A percentile compares a stretch with the other conserved stretches of the same genome.
Conservation (phyloP, 1,140 invertebrate genomes). For the Apis mellifera region Amel_HAv3.1 CM009937.2:2318001-2318500, state of each 20-base stretch:
- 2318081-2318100: neutral
- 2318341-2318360: slow-evolving; percentile 25
- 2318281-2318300: slow-evolving; percentile 64
- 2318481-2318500: neutral
- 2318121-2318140: neutral
- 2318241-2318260: slow-evolving; percentile 39
- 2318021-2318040: neutral
- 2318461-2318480: neutral
- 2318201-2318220: slow-evolving; percentile 45
- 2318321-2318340: slow-evolving; percentile 31
- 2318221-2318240: slow-evolving; percentile 37
- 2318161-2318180: neutral
- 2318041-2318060: neutral
- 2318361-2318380: slow-evolving; percentile 1
- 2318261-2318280: slow-evolving; percentile 53
- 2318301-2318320: slow-evolving; percentile 51
- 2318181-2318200: neutral
- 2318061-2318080: neutral
- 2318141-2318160: slow-evolving; percentile 1
- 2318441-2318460: neutral
- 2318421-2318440: slow-evolving; percentile 23
- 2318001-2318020: too few species aligned
- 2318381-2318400: slow-evolving; percentile 48
- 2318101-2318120: neutral
- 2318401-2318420: slow-evolving; percentile 42